Percentiles rank a stretch among this genome's conserved stretches.
Evolutionary conservation across 2,113 vertebrate species (phyloP).

Genomic region (Amia ocellicauda): DNA sequence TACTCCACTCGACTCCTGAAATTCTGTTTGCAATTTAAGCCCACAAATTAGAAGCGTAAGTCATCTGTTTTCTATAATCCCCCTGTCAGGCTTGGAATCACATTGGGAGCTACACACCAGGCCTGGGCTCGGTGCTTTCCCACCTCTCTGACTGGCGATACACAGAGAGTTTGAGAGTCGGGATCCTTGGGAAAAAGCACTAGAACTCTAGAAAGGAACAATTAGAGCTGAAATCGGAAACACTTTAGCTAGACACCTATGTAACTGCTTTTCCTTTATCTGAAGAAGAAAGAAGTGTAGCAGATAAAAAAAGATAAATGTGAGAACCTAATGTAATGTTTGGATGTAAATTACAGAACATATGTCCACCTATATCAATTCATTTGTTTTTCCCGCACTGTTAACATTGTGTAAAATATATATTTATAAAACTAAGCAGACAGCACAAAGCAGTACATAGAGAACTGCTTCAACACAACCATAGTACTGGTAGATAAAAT

Average conservation of each 20-base stretch:
- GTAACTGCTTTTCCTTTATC: too few species aligned
- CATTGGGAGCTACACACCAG: slow-evolving; percentile 78
- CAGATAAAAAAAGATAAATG: too few species aligned
- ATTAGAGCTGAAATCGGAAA: slow-evolving; percentile 23
- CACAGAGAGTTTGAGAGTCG: slow-evolving; percentile 55
- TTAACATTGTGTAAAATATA: too few species aligned
- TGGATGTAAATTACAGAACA: too few species aligned
- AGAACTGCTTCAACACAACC: too few species aligned
- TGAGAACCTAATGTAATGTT: too few species aligned
- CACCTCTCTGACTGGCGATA: slow-evolving; percentile 69
- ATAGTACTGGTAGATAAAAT: too few species aligned
- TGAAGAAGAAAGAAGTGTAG: too few species aligned
- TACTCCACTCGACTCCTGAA: slow-evolving; percentile 91
- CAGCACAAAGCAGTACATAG: too few species aligned
- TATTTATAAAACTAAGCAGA: too few species aligned
- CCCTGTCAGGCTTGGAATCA: slow-evolving; percentile 85
- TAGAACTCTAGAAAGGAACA: neutral
- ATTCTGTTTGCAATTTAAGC: slow-evolving; percentile 99
- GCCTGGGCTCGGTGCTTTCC: slow-evolving; percentile 57
- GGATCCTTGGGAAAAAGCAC: neutral
- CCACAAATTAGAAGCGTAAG: slow-evolving; percentile 98
- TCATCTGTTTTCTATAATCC: slow-evolving; percentile 99
- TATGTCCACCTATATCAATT: too few species aligned
- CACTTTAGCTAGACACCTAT: slow-evolving; percentile 25
- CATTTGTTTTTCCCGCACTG: too few species aligned